Evolutionary conservation across 2,113 vertebrate species (phyloP), one percentile per base, ranked within the genome.

Genomic region (Chunga burmeisteri): DNA sequence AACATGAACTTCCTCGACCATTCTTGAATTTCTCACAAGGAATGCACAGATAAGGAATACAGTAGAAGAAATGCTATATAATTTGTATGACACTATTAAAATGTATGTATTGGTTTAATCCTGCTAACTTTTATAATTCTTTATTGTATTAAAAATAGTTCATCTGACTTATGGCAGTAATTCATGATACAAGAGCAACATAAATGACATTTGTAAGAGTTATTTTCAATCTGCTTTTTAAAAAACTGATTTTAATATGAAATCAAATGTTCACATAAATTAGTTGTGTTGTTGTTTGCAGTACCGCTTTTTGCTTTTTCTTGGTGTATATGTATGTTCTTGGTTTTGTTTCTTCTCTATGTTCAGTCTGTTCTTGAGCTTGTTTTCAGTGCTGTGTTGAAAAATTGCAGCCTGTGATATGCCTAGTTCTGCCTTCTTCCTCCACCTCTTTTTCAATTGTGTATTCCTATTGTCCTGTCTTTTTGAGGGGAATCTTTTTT

Each of bases 291-390:
- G 2, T 34, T 46, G 30, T 80, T 84, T 89, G 32, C 23, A 72
- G 30, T 68, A 77, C 17, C 0, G 0, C 26, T 52, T 36, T 58
- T 55, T 49, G 26, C 19, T 59, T 81, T 82, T 86, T 27, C 40
- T n/a, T 29, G n/a, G 18, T 47, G 27, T 0, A 0, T 63, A 6
- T 38, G 7, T 82, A 44, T 1, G 0, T 61, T 61, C n/a, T 63
- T 81, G 15, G 3, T 25, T 88, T 77, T 90, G 20, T 26, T 50
- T 36, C 15, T 87, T 88, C 92, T 90, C 46, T 5, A 10, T 30
- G 59, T 72, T 16, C 2, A 10, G 18, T 80, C 6, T 58, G 26
- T 66, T 84, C 42, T 70, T 68, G 50, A 77, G 34, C 34, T 68
- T 85, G 10, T 38, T 94, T 81, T 86, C 67, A 42, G 71, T 88